These are phyloP conservation scores for Micromussa lordhowensis DNA, from an alignment of 92 coral and sea anemone genomes.

Conservation along the genomic window DNA sequence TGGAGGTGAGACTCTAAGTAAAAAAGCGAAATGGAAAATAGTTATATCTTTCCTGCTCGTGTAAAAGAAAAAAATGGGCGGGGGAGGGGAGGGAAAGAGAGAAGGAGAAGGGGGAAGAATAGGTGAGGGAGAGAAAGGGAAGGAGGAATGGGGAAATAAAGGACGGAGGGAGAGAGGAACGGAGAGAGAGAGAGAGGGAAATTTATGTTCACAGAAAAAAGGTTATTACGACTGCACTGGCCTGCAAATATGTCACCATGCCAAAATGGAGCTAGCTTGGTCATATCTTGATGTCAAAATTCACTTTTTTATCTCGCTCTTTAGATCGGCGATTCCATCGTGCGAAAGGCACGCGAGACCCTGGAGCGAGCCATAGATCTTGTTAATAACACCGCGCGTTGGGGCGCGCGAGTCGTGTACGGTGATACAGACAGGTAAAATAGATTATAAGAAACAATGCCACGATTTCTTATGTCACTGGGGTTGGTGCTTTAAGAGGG, in stretches of 20 bases:
- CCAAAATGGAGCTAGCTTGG: neutral
- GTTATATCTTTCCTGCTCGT: neutral
- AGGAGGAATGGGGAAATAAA: neutral
- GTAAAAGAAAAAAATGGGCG: neutral
- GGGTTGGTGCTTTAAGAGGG: neutral
- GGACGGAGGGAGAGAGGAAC: neutral
- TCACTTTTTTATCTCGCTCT: constrained; percentile 6
- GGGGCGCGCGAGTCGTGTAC: constrained; percentile 98
- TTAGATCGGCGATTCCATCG: constrained; percentile 94
- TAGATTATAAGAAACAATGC: too few relatives aligned
- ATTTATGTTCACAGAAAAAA: neutral
- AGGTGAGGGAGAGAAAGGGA: neutral
- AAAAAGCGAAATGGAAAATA: neutral
- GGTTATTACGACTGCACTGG: neutral
- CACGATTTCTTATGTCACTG: neutral
- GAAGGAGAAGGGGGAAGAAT: neutral
- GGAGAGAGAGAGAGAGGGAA: neutral
- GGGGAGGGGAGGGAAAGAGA: neutral
- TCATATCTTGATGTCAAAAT: neutral
- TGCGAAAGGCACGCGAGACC: constrained; percentile 97
- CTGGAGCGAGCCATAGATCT: constrained; percentile 92
- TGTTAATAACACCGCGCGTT: constrained; percentile 90
- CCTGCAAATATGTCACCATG: neutral
- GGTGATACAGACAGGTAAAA: constrained; percentile 97
- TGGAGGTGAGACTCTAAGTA: constrained; percentile 77